Percentiles rank a stretch among this genome's conserved stretches.
phyloP scores from a whole-genome alignment of 2,113 vertebrate species.

The Mormyrus lacerda region DNA sequence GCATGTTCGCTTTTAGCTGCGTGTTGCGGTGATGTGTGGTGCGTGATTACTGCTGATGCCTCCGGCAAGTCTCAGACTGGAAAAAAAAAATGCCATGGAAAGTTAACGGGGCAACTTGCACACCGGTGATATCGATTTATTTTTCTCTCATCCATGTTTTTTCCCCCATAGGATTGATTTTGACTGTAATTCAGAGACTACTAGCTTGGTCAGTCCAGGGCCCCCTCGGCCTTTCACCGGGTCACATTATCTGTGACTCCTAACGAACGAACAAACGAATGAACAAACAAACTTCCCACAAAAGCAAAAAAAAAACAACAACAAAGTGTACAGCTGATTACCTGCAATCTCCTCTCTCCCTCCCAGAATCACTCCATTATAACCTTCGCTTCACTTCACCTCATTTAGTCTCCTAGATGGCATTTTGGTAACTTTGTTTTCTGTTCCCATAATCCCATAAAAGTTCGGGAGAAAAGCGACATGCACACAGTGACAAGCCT shows the following conservation, averaged over 20 bases:
- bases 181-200: not conserved
- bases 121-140: not conserved
- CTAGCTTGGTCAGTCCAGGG: not conserved
- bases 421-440: not conserved
- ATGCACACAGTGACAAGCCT: not conserved
- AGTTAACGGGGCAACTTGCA: not conserved
- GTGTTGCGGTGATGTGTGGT: constrained; percentile 21
- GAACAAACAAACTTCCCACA: not conserved
- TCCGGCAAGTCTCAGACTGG: not conserved
- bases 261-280: not conserved
- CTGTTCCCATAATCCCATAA: not conserved
- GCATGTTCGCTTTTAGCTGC: constrained; percentile 29
- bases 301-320: constrained; percentile 2
- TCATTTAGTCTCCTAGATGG: constrained; percentile 7
- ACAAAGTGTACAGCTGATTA: not conserved
- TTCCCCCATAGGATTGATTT: not conserved
- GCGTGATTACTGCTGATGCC: constrained; percentile 7
- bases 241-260: not conserved
- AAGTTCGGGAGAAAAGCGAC: not conserved
- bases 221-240: not conserved
- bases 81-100: not conserved
- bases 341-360: not conserved
- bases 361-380: not conserved
- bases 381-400: constrained; percentile 9
- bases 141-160: not conserved